These are phyloP conservation scores for Ciconia maguari DNA, from an alignment of 2,113 vertebrate species.

Conservation along the genomic window DNA sequence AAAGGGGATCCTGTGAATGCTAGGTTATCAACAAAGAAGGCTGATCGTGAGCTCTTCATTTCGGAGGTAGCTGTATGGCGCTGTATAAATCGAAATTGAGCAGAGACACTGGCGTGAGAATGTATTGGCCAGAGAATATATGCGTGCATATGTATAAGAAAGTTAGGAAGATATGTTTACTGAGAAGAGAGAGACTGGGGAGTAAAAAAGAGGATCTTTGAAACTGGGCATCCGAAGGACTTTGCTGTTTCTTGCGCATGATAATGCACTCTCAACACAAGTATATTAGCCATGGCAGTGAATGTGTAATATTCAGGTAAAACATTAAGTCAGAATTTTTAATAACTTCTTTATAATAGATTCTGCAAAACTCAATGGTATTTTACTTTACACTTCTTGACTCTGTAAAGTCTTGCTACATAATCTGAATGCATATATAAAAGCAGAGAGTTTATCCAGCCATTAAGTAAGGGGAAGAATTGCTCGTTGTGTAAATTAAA, in stretches of 20 bases:
- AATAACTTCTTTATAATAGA: background rate
- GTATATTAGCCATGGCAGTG: background rate
- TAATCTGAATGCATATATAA: background rate
- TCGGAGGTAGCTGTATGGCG: background rate
- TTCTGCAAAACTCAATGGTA: background rate
- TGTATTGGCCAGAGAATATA: background rate
- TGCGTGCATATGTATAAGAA: accelerated
- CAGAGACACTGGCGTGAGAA: background rate
- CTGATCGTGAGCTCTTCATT: background rate
- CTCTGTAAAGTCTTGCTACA: background rate
- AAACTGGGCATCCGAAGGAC: background rate
- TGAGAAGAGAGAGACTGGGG: background rate
- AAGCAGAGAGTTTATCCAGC: background rate
- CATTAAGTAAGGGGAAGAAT: background rate
- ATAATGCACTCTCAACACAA: background rate
- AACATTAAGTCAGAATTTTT: background rate
- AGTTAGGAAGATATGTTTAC: background rate
- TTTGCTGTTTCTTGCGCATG: accelerated
- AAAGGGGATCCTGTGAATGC: background rate
- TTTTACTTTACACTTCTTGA: background rate
- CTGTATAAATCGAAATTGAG: background rate
- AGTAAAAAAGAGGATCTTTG: background rate
- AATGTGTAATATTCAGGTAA: background rate
- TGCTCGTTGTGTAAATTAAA: background rate
- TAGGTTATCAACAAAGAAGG: background rate